phyloP scores from a whole-genome alignment of 2,888 invertebrate genomes.

The Polyploca ridens region DNA sequence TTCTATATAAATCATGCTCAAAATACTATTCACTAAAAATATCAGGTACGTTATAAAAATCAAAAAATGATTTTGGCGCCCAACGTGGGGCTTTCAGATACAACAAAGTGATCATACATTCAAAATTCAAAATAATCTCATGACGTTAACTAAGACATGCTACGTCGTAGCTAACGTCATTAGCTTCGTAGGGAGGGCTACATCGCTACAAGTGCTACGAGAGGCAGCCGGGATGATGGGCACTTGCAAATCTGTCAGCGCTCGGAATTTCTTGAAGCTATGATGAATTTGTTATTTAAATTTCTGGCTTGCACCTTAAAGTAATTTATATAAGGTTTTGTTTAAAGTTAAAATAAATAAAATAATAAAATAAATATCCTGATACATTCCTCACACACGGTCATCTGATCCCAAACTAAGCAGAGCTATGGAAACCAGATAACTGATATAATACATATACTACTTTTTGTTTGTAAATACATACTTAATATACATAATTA shows the following conservation, averaged over 20 bases:
- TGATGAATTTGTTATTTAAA: constrained; percentile 11
- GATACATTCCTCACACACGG: no score
- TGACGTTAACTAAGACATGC: constrained; percentile 6
- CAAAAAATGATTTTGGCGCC: background rate
- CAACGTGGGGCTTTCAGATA: background rate
- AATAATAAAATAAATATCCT: no score
- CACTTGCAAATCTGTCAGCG: constrained; percentile 14
- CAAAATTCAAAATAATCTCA: background rate
- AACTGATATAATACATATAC: no score
- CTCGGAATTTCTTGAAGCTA: constrained; percentile 6
- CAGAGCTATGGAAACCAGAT: no score
- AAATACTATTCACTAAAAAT: no score
- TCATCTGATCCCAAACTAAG: no score
- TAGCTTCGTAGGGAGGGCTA: constrained; percentile 15
- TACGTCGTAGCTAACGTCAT: constrained; percentile 12
- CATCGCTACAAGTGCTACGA: constrained; percentile 14
- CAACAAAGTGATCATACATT: background rate
- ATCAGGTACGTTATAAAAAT: no score
- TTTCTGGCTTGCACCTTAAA: constrained; percentile 10
- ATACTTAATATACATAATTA: no score
- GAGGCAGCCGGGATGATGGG: constrained; percentile 12
- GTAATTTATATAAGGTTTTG: no score
- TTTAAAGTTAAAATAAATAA: no score
- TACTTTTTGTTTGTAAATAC: no score
- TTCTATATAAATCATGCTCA: no score